Conservation (phyloP, 1,140 invertebrate genomes). For the Platorchestia sp. region DNA sequence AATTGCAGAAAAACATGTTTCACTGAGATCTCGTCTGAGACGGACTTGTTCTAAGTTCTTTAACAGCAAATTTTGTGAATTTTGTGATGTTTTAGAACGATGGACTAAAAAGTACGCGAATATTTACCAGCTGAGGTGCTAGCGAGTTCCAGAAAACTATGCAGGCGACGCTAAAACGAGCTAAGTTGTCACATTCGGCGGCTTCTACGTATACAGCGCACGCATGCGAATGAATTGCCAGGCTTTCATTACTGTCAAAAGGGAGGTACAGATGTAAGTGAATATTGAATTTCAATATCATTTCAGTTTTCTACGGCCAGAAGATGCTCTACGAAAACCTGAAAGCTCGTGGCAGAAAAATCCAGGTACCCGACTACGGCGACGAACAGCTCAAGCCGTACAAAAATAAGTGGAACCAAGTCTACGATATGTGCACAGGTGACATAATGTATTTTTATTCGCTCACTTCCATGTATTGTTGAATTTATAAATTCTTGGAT, state of each 20-base stretch:
- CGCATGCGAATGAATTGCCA: no score
- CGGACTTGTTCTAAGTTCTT: no score
- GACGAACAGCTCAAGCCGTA: not conserved
- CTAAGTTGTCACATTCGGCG: not conserved
- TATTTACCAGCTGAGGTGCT: not conserved
- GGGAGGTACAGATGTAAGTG: not conserved
- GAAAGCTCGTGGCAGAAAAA: not conserved
- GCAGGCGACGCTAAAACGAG: not conserved
- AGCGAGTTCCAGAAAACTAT: not conserved
- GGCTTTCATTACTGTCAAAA: no score
- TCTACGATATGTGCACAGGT: not conserved
- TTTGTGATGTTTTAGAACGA: not conserved
- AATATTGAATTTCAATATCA: no score
- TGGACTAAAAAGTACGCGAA: not conserved
- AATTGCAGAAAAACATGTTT: not conserved
- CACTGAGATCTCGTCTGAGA: not conserved
- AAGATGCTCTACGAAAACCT: slow-evolving; percentile 30
- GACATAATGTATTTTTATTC: not conserved
- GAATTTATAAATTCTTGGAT: no score
- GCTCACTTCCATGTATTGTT: not conserved
- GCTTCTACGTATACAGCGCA: no score
- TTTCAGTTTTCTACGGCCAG: not conserved
- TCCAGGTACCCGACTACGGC: not conserved
- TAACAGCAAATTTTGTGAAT: no score
- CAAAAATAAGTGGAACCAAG: not conserved